These are phyloP conservation scores for Barbus barbus DNA, from an alignment of 2,113 vertebrate genomes.

Conservation along the genomic window DNA sequence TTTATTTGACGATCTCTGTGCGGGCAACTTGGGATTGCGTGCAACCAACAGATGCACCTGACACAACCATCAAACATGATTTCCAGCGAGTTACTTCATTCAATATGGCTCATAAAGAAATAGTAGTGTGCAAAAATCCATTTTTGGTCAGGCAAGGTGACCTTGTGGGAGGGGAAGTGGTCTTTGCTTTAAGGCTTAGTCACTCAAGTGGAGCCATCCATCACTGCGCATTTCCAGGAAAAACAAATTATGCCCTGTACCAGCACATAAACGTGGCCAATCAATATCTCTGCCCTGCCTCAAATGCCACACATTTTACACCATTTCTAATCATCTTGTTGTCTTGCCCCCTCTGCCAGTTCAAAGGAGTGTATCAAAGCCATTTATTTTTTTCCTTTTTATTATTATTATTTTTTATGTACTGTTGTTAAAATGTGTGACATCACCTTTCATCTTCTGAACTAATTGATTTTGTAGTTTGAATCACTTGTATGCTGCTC, in stretches of 20 bases:
- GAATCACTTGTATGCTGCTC: not conserved
- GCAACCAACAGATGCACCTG: conserved; percentile 33
- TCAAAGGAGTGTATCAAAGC: conserved; percentile 30
- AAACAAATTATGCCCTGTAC: conserved; percentile 56
- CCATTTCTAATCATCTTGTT: conserved; percentile 59
- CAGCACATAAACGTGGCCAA: conserved; percentile 61
- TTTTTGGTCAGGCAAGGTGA: conserved; percentile 58
- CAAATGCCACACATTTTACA: conserved; percentile 53
- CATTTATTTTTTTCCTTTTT: not conserved
- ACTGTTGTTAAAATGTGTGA: conserved; percentile 23
- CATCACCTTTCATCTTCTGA: not conserved
- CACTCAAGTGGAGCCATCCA: conserved; percentile 56
- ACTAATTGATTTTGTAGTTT: not conserved
- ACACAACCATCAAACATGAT: conserved; percentile 43
- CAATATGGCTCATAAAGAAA: conserved; percentile 52
- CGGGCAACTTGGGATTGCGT: conserved; percentile 17
- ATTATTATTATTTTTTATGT: not conserved
- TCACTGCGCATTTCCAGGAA: conserved; percentile 59
- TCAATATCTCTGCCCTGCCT: conserved; percentile 53
- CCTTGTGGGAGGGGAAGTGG: conserved; percentile 55
- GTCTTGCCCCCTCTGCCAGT: conserved; percentile 48
- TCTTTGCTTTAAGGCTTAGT: conserved; percentile 58
- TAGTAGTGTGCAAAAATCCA: conserved; percentile 49
- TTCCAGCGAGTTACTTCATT: conserved; percentile 51
- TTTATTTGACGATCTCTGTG: conserved; percentile 47